These are phyloP conservation scores for Unio pictorum DNA, from an alignment of 2,888 invertebrate genomes.

Conservation along the genomic window DNA sequence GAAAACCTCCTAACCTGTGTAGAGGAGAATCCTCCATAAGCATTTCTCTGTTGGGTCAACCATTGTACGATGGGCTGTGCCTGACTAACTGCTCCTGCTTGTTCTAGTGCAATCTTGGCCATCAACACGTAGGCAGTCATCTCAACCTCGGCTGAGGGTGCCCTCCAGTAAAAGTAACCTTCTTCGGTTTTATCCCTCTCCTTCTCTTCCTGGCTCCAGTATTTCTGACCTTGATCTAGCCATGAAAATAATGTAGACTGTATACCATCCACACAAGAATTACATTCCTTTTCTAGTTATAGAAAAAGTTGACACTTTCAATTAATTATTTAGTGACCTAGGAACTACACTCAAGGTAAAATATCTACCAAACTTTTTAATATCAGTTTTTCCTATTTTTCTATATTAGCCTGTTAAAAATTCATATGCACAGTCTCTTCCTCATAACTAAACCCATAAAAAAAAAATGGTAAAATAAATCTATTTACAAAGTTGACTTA, in stretches of 20 bases:
- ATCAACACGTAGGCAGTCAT: constrained; percentile 91
- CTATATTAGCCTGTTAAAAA: too few relatives aligned
- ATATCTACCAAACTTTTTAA: too few relatives aligned
- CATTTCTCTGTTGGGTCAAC: constrained; percentile 83
- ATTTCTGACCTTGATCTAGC: constrained; percentile 77
- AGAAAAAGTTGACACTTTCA: too few relatives aligned
- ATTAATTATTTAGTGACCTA: too few relatives aligned
- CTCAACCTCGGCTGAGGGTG: constrained; percentile 84
- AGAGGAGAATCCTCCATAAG: constrained; percentile 72
- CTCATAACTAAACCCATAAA: too few relatives aligned
- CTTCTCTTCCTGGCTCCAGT: constrained; percentile 82
- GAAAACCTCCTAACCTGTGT: constrained; percentile 60
- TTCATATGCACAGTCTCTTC: too few relatives aligned
- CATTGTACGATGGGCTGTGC: constrained; percentile 79
- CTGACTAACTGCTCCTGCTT: constrained; percentile 31
- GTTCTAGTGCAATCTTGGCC: constrained; percentile 75
- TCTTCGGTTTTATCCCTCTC: constrained; percentile 13
- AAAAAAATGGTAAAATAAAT: too few relatives aligned
- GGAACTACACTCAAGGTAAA: too few relatives aligned
- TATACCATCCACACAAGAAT: neutral
- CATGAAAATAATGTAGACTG: neutral
- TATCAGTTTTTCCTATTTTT: too few relatives aligned
- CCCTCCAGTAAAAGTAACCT: constrained; percentile 68
- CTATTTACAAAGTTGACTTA: too few relatives aligned
- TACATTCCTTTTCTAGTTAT: too few relatives aligned